Base-by-base conservation (phyloP, 2,113 vertebrate species). In the Oncorhynchus gorbuscha region DNA sequence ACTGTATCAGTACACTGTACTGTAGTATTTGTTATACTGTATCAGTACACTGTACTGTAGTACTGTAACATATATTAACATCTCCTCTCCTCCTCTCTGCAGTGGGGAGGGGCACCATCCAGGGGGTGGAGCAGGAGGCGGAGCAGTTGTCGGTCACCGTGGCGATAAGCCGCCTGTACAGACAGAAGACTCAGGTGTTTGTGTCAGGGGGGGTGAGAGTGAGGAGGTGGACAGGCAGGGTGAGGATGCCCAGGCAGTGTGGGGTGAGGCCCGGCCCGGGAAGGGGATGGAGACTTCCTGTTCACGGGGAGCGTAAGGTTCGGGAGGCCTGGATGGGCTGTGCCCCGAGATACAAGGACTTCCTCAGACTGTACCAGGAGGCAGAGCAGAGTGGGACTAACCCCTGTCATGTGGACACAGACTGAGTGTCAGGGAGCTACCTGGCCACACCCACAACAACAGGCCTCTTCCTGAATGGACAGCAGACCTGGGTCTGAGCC, bases 281-380 rank as follows among this genome's bases (percentile, higher is more conserved):
- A 3, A 18, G 51, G 96, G 16, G 92, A 89, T 0, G 97, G 96
- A 0, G 95, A 98, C 51, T 99, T 99, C 90, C 95, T 99, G 35
- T 98, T 99, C 87, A 97, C 94, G 0, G 98, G 97, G 84, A 94
- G 93, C 0, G 94, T 99, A 93, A 94, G 96, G 89, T 99, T 99
- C 81, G 96, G 97, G 96, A 99, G 88, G 96, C 96, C 72, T 94
- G 95, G 89, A 87, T 99, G 71, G 95, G 95, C 85, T 99, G 97
- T 1, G 96, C 97, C 3, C 96, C 97, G 11, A 95, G 95, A 67
- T 98, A 97, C 73, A 95, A 94, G 80, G 97, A 99, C 95, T 99
- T 99, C 88, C 94, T 95, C 79, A 93, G 94, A 89, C 85, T 95
- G 85, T 99, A 98, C 90, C 89, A 80, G 75, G 94, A 96, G 3